Evolutionary conservation across 1,140 invertebrate species (phyloP), one percentile per base, ranked within the genome.

Genomic region (Neomicropteryx cornuta): DNA sequence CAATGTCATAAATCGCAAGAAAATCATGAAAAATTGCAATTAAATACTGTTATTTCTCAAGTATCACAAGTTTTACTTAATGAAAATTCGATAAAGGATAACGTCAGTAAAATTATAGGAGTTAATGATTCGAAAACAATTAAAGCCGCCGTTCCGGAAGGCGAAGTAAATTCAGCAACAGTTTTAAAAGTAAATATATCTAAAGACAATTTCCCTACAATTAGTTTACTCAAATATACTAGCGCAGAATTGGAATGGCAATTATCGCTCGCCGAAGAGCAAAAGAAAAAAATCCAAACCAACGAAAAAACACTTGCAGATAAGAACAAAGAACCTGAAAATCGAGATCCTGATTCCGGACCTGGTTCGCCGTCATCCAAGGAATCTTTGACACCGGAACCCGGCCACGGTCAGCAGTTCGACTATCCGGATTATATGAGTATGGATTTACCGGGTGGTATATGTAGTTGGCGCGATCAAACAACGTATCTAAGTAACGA

Each of bases 391-490:
- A 10, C 54, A 39, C 55, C 53, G 35, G 57, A 61, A 39, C 45
- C 49, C 33, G 50, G 43, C 22, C 45, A 53, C 22, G 53, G 56
- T 22, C 63, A 60, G 17, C 55, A 58, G 42, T 72, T 58, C 28
- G 70, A 71, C 30, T 81, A 79, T 1, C n/a, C n/a, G n/a, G 75
- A 81, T 53, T 77, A 77, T 47, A 69, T 81, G 47, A 72, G 76
- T 36, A 75, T 81, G 43, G 77, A 83, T 62, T 64, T 87, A 32
- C 82, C 83, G 4, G 79, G 80, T 40, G 81, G 83, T 33, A 75
- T 86, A 44, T 79, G 80, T 61, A 81, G 81, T 49, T 88, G 85
- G 83, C 77, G 75, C 54, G 85, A 87, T 56, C 74, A 84, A 54
- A 87, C 81, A 59, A 87, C 84, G 33, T 87, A 87, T 54, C 62